Evolutionary conservation across 1,140 invertebrate genomes (phyloP).

Genomic region (Atta texana): DNA sequence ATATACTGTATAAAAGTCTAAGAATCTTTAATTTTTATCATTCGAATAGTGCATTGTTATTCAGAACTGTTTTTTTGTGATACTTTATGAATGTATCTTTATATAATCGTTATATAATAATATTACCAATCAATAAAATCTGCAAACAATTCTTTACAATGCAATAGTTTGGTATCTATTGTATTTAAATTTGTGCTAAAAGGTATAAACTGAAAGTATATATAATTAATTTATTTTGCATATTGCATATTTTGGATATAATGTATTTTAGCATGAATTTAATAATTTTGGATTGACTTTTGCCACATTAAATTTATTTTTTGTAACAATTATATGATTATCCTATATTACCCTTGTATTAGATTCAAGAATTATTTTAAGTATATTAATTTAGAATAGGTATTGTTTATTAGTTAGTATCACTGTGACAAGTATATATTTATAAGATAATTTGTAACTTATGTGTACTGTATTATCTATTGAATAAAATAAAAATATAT

Average conservation of each 20-base stretch:
- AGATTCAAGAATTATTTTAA: too few species aligned
- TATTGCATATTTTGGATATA: background rate
- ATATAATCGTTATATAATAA: background rate
- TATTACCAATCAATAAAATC: background rate
- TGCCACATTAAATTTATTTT: background rate
- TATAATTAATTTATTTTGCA: background rate
- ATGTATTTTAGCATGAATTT: background rate
- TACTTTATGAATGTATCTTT: background rate
- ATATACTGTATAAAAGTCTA: background rate
- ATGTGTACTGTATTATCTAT: constrained; percentile 39
- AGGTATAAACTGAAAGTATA: background rate
- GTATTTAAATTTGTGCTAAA: background rate
- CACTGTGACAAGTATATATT: too few species aligned
- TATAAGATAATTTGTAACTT: too few species aligned
- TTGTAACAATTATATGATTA: background rate
- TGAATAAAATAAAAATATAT: constrained; percentile 44
- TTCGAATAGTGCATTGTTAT: background rate
- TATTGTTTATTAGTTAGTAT: too few species aligned
- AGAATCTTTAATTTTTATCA: background rate
- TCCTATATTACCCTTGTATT: too few species aligned
- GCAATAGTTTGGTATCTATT: background rate
- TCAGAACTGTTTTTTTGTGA: background rate
- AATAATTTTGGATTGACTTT: background rate
- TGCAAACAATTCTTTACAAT: background rate
- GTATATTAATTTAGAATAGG: too few species aligned